A percentile compares a stretch with the other conserved stretches of the same genome.
phyloP scores from a whole-genome alignment of 2,113 vertebrate genomes.

The Lepidothrix coronata region DNA sequence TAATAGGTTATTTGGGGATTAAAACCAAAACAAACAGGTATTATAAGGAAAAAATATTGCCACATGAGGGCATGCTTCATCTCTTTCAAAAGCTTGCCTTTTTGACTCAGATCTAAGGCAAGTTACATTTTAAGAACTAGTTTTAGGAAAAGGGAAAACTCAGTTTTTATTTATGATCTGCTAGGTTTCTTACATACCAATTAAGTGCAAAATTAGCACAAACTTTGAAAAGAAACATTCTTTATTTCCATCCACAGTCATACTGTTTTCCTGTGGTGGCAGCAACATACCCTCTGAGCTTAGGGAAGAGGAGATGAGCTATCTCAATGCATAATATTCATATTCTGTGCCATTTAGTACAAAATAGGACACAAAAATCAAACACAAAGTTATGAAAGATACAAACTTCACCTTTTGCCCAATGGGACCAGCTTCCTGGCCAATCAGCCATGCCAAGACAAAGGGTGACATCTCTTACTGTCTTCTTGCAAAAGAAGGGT shows the following conservation, averaged over 20 bases:
- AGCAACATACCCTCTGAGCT: neutral
- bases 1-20: conserved; percentile 12
- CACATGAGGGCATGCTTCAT: conserved; percentile 68
- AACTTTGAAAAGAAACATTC: neutral
- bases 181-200: neutral
- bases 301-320: neutral
- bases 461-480: neutral
- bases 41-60: conserved; percentile 34
- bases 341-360: neutral
- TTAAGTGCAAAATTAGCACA: conserved; percentile 23
- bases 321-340: neutral
- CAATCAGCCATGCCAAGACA: neutral
- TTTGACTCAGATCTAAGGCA: neutral
- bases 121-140: neutral
- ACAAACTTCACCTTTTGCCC: neutral
- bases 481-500: neutral
- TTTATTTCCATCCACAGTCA: neutral
- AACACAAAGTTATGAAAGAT: neutral
- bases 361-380: neutral
- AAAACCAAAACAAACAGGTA: conserved; percentile 23
- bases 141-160: neutral
- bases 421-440: neutral
- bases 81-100: conserved; percentile 20
- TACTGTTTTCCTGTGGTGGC: neutral
- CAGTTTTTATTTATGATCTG: neutral